Conservation (phyloP, 2,797 vertebrate species). For the Gadopsis bispinosus region DNA sequence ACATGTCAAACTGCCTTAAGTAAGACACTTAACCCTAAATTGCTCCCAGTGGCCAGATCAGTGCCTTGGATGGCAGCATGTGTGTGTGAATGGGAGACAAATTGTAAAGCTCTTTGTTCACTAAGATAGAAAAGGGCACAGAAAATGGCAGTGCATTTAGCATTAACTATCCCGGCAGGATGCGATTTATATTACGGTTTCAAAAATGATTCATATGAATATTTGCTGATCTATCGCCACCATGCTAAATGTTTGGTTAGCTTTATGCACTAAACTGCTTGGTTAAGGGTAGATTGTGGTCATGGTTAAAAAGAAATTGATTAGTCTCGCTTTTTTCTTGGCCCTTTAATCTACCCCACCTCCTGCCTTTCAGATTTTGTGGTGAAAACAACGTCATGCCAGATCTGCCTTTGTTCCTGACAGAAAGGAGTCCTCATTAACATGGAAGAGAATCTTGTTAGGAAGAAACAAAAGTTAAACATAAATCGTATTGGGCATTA, state of each 20-base stretch:
- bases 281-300: neutral
- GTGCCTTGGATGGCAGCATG: neutral
- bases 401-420: no score
- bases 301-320: neutral
- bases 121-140: neutral
- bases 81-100: neutral
- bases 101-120: neutral
- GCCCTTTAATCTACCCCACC: no score
- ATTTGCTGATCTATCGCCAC: neutral
- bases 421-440: no score
- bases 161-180: neutral
- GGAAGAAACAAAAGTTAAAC: no score
- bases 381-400: neutral
- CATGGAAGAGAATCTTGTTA: no score
- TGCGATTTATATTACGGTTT: neutral
- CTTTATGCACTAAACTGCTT: neutral
- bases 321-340: neutral
- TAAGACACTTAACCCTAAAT: neutral
- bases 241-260: neutral
- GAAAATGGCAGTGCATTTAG: neutral
- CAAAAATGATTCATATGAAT: neutral
- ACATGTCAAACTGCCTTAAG: neutral
- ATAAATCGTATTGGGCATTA: no score
- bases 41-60: neutral
- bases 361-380: neutral